Evolutionary conservation across 2,797 vertebrate species (phyloP).

Genomic region (Chrysocyon brachyurus): DNA sequence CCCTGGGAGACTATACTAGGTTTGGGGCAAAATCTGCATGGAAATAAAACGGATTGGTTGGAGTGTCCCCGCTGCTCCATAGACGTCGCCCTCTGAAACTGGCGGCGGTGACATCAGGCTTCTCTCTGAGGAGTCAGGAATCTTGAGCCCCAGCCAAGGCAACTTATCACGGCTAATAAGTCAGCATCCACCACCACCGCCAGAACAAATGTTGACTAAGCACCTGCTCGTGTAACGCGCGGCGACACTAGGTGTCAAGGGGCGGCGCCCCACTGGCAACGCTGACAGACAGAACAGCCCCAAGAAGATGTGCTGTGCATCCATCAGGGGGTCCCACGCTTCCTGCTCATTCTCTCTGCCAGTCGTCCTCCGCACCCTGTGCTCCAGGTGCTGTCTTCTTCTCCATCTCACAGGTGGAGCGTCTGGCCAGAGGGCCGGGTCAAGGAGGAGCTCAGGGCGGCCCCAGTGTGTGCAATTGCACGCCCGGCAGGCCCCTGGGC

Average conservation of each 20-base stretch:
- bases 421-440: background rate
- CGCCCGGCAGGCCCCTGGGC: background rate
- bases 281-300: background rate
- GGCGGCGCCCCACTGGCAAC: background rate
- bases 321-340: background rate
- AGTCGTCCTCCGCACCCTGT: background rate
- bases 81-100: background rate
- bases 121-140: conserved; percentile 58
- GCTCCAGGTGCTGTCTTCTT: background rate
- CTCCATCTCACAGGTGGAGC: background rate
- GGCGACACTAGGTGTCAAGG: conserved; percentile 42
- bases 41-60: background rate
- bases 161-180: conserved; percentile 77
- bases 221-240: conserved; percentile 69
- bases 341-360: background rate
- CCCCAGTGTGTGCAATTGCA: background rate
- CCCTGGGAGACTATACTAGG: background rate
- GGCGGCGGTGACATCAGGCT: conserved; percentile 15
- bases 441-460: background rate
- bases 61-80: background rate
- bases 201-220: conserved; percentile 76
- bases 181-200: conserved; percentile 72
- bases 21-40: background rate
- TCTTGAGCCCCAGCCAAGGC: conserved; percentile 77
- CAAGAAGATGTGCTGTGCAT: too few relatives aligned